Base-by-base conservation (phyloP, 1,140 invertebrate species). In the Chironomus striatipennis region DNA sequence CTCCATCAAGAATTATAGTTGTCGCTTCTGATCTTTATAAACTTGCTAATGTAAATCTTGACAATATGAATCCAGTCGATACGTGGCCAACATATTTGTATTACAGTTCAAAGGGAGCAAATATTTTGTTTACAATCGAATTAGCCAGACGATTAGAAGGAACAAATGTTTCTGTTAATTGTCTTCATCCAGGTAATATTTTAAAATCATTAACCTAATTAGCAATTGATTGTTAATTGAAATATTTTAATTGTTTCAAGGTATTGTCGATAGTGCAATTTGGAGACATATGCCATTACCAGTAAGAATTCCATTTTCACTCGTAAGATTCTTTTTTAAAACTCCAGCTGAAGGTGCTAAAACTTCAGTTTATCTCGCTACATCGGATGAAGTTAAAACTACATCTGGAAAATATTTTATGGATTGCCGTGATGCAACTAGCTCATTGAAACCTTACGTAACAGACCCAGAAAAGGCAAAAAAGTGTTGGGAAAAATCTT, bases 41-140 rank as follows among this genome's bases (percentile, higher is more conserved):
- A 72, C 78, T 90, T 0, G 87, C 87, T 0, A 86, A 86, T 2
- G 81, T 95, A 10, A 90, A 94, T 78, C 79, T 93, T 43, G 84
- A 90, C 3, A 92, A 93, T 76, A 81, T 91, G 0, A 92, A 92
- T 78, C 90, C 90, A 20, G 83, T 86, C 1, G 83, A 84, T 5
- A 83, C 84, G 0, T 82, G 88, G 21, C 87, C 90, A 1, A 87
- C 85, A 0, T 90, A 90, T 75, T 78, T 91, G 0, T 93, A 93
- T 77, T 91, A 91, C 77, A 87, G 88, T 1, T 92, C 92, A 0
- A 95, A 96, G 80, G 89, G 93, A 76, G 91, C 91, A 0, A 93
- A 94, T 77, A 90, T 96, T 74, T 86, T 91, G 1, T 95, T 95
- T 79, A 90, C 90, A 0, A 84, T 86, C 73, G 93, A 95, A 80